Evolutionary conservation across 1,140 invertebrate species (phyloP), one percentile per base, ranked within the genome.

Genomic region (Planococcus citri): DNA sequence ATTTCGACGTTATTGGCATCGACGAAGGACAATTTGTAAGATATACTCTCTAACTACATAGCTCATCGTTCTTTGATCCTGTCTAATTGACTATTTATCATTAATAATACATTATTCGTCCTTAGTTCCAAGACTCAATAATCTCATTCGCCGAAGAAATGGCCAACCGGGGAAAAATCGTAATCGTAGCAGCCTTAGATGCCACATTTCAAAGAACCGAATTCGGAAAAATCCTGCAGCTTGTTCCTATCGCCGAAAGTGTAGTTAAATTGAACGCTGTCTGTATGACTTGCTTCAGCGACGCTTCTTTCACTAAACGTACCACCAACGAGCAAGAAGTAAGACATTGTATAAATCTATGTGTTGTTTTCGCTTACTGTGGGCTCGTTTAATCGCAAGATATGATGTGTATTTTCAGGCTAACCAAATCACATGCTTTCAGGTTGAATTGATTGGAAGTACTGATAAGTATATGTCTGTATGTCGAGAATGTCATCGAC

Each of bases 221-320:
- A 9, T 87, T 87, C 76, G 80, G 80, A n/a, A 77, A 82, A 71
- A 84, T 86, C 27, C 73, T 87, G 3, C 76, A 81, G 29, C 75
- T 87, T n/a, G 81, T 87, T n/a, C 84, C 85, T 22, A 72, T 84
- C n/a, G 81, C 85, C n/a, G 86, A 87, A 75, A 82, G 78, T 75
- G 82, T 87, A 22, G 78, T 83, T 10, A 87, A 87, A 73, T 74
- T 87, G 17, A 83, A 76, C 24, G 85, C 85, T 69, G 84, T 87
- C 9, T 87, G 85, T 74, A 85, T 85, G 80, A 75, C 74, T 17
- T 87, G 86, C 74, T 84, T 78, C 72, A 76, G 77, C 38, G 82
- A 83, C 61, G 85, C 84, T 12, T 80, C 84, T 22, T 87, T 82
- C 74, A 87, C 86, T 2, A 83, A 84, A 73, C 77, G 85, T 25